Percentiles rank a stretch among this genome's conserved stretches.
Conservation (phyloP, 1,140 invertebrate genomes). For the Drosophila ambigua region DNA sequence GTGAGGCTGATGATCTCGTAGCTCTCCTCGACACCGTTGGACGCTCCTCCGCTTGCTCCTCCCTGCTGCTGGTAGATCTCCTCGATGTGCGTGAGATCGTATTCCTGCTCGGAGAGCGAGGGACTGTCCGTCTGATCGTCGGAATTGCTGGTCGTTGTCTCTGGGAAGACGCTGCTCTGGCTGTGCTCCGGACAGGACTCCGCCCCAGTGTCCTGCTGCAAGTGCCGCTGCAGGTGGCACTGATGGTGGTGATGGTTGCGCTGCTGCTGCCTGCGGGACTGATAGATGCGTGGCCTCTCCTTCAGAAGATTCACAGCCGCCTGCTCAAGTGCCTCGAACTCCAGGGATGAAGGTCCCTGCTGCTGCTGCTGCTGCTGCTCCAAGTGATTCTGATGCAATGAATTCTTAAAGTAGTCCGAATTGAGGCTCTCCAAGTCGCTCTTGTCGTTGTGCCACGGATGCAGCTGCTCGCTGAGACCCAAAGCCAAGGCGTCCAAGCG, state of each 20-base stretch:
- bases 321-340: conserved; percentile 71
- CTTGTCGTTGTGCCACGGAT: conserved; percentile 83
- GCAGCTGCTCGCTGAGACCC: conserved; percentile 70
- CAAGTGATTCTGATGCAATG: conserved; percentile 73
- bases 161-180: conserved; percentile 78
- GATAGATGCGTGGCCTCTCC: conserved; percentile 76
- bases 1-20: conserved; percentile 79
- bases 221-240: conserved; percentile 47
- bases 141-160: conserved; percentile 80
- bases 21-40: conserved; percentile 48
- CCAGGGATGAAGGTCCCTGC: conserved; percentile 55
- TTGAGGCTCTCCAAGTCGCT: conserved; percentile 87
- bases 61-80: conserved; percentile 67
- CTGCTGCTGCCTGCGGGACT: conserved; percentile 62
- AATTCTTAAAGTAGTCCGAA: conserved; percentile 87
- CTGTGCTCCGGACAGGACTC: conserved; percentile 81
- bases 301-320: conserved; percentile 56
- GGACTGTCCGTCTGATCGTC: conserved; percentile 79
- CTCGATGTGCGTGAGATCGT: conserved; percentile 74
- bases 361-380: conserved; percentile 53
- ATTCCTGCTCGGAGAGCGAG: conserved; percentile 78
- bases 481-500: conserved; percentile 78
- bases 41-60: conserved; percentile 4
- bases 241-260: conserved; percentile 37
- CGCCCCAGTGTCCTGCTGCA: conserved; percentile 39